phyloP scores from a whole-genome alignment of 2,888 invertebrate species.

The Macrophya alboannulata region DNA sequence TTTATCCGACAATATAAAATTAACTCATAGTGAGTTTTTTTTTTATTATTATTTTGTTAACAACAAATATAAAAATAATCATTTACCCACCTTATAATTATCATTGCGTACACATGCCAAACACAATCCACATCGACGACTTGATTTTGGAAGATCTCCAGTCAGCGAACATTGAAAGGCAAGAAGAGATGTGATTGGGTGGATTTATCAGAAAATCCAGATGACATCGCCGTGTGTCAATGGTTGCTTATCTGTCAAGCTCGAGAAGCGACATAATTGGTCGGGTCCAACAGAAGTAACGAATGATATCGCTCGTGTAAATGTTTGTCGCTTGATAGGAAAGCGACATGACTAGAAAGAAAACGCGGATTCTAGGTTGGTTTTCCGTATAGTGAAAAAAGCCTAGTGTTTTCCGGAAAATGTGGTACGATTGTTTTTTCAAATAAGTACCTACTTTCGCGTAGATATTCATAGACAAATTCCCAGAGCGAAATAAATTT shows the following conservation, averaged over 20 bases:
- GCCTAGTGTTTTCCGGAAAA: constrained; percentile 40
- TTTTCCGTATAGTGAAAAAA: constrained; percentile 17
- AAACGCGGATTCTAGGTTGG: background rate
- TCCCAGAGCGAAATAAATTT: constrained; percentile 1
- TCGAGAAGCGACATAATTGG: constrained; percentile 1
- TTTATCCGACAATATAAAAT: background rate
- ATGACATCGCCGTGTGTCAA: background rate
- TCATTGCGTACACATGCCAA: constrained; percentile 30
- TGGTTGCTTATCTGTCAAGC: background rate
- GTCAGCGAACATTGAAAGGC: background rate
- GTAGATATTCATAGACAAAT: constrained; percentile 34
- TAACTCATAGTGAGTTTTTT: background rate
- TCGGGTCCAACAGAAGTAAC: background rate
- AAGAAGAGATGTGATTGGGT: background rate
- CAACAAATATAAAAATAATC: background rate
- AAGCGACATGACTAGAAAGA: background rate
- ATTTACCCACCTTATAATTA: constrained; percentile 19
- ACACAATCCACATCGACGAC: constrained; percentile 1
- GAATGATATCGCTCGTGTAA: background rate
- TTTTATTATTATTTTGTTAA: background rate
- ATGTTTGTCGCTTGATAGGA: background rate
- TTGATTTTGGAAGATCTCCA: constrained; percentile 1
- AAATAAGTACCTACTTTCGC: constrained; percentile 29
- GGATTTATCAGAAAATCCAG: background rate
- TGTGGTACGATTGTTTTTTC: constrained; percentile 51